Evolutionary conservation across 2,888 invertebrate species (phyloP).

Genomic region (Melieria crassipennis): DNA sequence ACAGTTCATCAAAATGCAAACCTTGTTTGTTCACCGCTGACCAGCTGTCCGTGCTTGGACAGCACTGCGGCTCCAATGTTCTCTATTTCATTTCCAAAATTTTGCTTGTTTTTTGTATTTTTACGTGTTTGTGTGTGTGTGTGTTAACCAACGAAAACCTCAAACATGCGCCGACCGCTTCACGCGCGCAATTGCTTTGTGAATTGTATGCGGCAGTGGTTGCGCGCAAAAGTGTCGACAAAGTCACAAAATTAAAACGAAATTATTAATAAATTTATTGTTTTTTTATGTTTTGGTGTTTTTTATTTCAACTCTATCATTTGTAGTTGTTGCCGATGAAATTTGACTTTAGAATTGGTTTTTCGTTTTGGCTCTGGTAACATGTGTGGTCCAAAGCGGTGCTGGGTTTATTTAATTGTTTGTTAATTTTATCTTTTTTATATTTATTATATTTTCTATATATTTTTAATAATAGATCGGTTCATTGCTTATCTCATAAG

Average conservation of each 20-base stretch:
- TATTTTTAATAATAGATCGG: no score
- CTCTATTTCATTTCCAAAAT: neutral
- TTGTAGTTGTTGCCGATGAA: constrained; percentile 13
- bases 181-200: no score
- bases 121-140: constrained; percentile 9
- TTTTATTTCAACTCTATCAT: constrained; percentile 33
- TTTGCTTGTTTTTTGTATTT: constrained; percentile 3
- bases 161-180: neutral
- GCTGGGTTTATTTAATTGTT: no score
- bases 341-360: no score
- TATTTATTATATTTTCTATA: no score
- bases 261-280: constrained; percentile 40
- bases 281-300: neutral
- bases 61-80: neutral
- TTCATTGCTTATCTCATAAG: no score
- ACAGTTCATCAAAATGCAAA: constrained; percentile 62
- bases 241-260: constrained; percentile 57
- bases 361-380: no score
- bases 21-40: constrained; percentile 45
- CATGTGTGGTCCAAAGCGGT: no score
- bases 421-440: neutral
- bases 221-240: constrained; percentile 54
- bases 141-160: neutral
- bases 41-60: neutral
- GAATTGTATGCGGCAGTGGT: neutral